Conservation (phyloP, 2,797 vertebrate species). For the Benthosema pterotum region DNA sequence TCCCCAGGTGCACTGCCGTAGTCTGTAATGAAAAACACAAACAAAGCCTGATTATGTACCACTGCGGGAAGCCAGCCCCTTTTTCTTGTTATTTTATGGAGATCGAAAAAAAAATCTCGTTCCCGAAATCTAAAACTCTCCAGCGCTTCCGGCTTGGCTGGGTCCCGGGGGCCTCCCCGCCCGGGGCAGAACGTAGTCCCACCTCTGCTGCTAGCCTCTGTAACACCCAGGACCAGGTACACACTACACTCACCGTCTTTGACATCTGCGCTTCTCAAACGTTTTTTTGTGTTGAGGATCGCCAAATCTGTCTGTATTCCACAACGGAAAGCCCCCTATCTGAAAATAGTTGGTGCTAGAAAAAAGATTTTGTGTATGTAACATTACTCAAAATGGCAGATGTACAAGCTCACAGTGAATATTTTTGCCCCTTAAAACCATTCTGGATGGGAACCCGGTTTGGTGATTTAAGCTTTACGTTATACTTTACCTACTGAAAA, state of each 20-base stretch:
- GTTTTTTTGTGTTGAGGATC: no score
- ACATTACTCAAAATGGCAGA: no score
- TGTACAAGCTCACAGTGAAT: no score
- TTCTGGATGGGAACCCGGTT: no score
- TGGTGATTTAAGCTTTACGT: no score
- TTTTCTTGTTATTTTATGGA: constrained; percentile 63
- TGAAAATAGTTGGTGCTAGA: no score
- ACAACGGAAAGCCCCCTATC: no score
- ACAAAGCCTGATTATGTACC: constrained; percentile 64
- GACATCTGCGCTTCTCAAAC: no score
- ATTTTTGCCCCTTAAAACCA: no score
- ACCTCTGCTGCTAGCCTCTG: constrained; percentile 33
- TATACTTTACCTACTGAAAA: no score
- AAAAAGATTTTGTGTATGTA: no score
- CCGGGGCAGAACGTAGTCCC: constrained; percentile 28
- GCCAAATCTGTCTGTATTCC: no score
- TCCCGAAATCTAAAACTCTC: constrained; percentile 60
- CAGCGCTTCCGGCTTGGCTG: constrained; percentile 22
- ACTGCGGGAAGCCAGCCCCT: constrained; percentile 33
- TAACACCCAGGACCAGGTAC: constrained; percentile 26
- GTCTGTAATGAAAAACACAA: constrained; percentile 59
- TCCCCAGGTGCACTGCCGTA: constrained; percentile 65
- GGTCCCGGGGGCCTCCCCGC: constrained; percentile 3
- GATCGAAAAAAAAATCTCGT: constrained; percentile 47
- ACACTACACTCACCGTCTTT: constrained; percentile 19